Evolutionary conservation across 2,888 invertebrate species (phyloP), one percentile per base, ranked within the genome.

Genomic region (Phasia obesa): DNA sequence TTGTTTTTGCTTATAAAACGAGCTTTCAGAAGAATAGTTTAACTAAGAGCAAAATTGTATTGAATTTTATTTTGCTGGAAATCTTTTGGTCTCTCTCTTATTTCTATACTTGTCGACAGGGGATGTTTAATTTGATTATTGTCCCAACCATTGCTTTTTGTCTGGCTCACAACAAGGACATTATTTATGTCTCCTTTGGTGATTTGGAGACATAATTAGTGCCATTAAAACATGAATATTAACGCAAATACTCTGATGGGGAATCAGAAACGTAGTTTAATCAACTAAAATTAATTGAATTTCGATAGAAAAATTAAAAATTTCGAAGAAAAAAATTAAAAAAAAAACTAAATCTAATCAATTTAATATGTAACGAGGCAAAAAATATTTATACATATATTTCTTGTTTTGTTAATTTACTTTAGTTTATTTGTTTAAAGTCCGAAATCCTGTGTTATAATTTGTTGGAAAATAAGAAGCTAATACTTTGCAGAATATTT

Each of bases 121-220:
- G 65, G 76, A 71, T 65, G 44, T 76, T 71, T 70, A 70, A 70
- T 70, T 69, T 64, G 38, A 75, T 80, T 74, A 80, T 65, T 73
- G 31, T 64, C 38, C 17, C 47, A 44, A n/a, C 19, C 55, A 19
- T n/a, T 62, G n/a, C 38, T 27, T 23, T n/a, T 57, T 67, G 38
- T 59, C 35, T 62, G n/a, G 15, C 23, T 49, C 13, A n/a, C 67
- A 73, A 27, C 27, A 69, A 82, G 69, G 44, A 71, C 51, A 62
- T 69, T 51, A 82, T 82, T 77, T 74, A 74, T 74, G 74, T 53
- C 47, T 65, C 53, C 64, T 59, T 65, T 64, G 64, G 13, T 65
- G 44, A 70, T 42, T 53, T 74, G 70, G 17, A 25, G 69, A 38
- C 70, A 60, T 70, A 74, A 70, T 82, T 82, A 82, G 78, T 78